Percentiles rank a stretch among this genome's conserved stretches.
Conservation (phyloP, 2,113 vertebrate genomes). For the Romanogobio albipinnatus region DNA sequence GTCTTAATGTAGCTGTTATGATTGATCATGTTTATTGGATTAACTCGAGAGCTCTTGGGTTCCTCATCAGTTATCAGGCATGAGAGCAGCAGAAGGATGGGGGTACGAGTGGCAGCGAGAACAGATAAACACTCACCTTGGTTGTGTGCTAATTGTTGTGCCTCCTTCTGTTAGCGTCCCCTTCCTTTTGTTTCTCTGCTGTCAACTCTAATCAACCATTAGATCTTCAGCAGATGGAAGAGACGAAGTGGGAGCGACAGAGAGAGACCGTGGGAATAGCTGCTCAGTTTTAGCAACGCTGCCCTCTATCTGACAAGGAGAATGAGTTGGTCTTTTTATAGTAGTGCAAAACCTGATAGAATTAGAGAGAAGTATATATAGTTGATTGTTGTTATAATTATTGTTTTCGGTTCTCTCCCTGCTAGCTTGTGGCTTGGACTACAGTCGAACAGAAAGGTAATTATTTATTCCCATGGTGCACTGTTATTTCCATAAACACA, state of each 20-base stretch:
- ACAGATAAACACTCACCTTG: conserved; percentile 42
- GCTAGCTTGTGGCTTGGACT: conserved; percentile 20
- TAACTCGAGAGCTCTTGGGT: conserved; percentile 26
- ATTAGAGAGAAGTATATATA: conserved; percentile 14
- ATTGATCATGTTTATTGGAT: conserved; percentile 42
- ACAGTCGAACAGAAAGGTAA: conserved; percentile 7
- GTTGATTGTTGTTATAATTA: conserved; percentile 33
- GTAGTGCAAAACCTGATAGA: not conserved
- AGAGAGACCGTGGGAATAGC: conserved; percentile 39
- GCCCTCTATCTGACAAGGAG: conserved; percentile 41
- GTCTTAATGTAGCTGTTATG: conserved; percentile 43
- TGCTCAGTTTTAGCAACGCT: conserved; percentile 32
- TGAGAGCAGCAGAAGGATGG: not conserved
- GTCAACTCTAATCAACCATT: conserved; percentile 36
- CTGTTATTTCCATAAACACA: conserved; percentile 77
- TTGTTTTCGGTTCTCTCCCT: conserved; percentile 60
- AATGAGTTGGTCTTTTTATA: conserved; percentile 14
- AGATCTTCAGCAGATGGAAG: conserved; percentile 45
- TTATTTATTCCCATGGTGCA: conserved; percentile 64
- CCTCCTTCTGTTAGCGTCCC: conserved; percentile 42
- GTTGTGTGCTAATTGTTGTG: conserved; percentile 41
- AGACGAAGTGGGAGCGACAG: conserved; percentile 30
- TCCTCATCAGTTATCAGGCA: conserved; percentile 25
- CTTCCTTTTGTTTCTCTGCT: conserved; percentile 44
- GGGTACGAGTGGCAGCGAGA: conserved; percentile 15